Conservation (phyloP, 2,113 vertebrate species). For the Morone chrysops region DNA sequence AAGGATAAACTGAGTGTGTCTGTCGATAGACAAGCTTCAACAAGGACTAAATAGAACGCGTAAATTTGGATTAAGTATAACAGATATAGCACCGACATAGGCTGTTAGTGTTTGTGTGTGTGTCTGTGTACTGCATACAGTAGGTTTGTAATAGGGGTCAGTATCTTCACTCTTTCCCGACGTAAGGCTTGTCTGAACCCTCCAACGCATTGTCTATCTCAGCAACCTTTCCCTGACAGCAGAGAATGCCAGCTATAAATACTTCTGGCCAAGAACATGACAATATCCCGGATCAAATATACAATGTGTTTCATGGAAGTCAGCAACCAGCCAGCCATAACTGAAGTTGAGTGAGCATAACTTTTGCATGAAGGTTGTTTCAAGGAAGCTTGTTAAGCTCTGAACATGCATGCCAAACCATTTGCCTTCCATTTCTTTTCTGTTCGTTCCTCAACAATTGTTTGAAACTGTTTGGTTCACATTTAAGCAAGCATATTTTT, state of each 20-base stretch:
- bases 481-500: slow-evolving; percentile 15
- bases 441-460: slow-evolving; percentile 9
- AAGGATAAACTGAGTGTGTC: slow-evolving; percentile 62
- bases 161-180: slow-evolving; percentile 52
- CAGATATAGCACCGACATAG: slow-evolving; percentile 25
- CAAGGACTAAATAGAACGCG: slow-evolving; percentile 68
- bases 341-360: slow-evolving; percentile 71
- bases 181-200: slow-evolving; percentile 65
- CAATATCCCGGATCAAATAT: slow-evolving; percentile 77
- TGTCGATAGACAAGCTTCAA: slow-evolving; percentile 60
- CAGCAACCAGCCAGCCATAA: slow-evolving; percentile 70
- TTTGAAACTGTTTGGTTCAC: slow-evolving; percentile 17
- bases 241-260: slow-evolving; percentile 77
- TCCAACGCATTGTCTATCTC: slow-evolving; percentile 69
- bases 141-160: slow-evolving; percentile 53
- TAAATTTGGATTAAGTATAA: slow-evolving; percentile 76
- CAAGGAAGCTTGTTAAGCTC: slow-evolving; percentile 53
- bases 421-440: slow-evolving; percentile 32
- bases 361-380: slow-evolving; percentile 79
- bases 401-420: slow-evolving; percentile 46
- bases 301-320: slow-evolving; percentile 81
- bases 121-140: slow-evolving; percentile 18
- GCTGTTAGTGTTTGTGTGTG: slow-evolving; percentile 27
- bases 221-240: slow-evolving; percentile 79
- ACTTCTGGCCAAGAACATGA: slow-evolving; percentile 60